phyloP scores from a whole-genome alignment of 2,797 vertebrate species.

The Enteromius trimaculatus region DNA sequence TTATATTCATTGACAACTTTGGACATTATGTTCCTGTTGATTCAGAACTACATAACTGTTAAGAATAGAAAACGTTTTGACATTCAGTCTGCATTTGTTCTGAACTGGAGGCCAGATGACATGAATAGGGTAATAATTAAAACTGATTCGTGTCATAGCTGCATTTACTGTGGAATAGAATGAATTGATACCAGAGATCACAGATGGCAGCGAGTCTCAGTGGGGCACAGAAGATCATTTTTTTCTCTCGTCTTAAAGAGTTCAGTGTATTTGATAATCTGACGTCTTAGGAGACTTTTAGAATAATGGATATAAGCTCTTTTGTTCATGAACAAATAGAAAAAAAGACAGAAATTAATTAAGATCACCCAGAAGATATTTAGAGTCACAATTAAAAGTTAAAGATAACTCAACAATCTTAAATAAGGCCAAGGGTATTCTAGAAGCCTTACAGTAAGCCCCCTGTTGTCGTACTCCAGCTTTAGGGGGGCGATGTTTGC shows the following conservation, averaged over 20 bases:
- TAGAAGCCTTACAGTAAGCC: conserved; percentile 11
- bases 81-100: not conserved
- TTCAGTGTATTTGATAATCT: conserved; percentile 3
- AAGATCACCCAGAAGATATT: conserved; percentile 10
- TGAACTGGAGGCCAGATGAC: not conserved
- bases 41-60: not conserved
- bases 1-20: not conserved
- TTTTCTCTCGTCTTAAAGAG: not conserved
- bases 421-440: not conserved
- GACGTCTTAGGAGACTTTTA: conserved; percentile 12
- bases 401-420: conserved; percentile 12
- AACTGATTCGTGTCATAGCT: conserved; percentile 9
- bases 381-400: not conserved
- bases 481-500: conserved; percentile 39
- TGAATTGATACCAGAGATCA: conserved; percentile 12
- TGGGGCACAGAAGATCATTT: not conserved
- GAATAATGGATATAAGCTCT: not conserved
- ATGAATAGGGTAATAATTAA: conserved; percentile 17
- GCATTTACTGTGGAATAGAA: conserved; percentile 14
- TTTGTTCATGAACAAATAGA: not conserved
- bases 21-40: not conserved
- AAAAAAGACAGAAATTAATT: conserved; percentile 5
- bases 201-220: conserved; percentile 3
- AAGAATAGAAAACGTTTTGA: not conserved
- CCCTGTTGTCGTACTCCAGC: not conserved